Evolutionary conservation across 53 echinoderm and acorn worm species (phyloP).

Genomic region (Crossaster papposus): DNA sequence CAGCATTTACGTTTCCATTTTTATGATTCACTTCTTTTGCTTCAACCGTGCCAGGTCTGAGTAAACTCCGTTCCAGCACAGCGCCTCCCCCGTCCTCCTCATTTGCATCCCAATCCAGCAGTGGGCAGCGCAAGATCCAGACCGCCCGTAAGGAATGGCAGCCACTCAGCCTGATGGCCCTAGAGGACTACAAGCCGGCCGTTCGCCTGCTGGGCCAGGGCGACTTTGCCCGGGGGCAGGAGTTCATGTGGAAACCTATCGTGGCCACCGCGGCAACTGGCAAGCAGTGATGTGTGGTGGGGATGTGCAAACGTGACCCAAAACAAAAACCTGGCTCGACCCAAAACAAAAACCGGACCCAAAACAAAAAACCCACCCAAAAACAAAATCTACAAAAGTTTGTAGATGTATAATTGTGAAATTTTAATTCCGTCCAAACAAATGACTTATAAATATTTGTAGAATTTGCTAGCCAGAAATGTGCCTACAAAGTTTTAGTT

Average conservation of each 20-base stretch:
- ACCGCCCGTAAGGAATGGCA: slow-evolving; percentile 66
- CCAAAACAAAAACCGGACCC: no score
- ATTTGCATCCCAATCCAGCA: slow-evolving; percentile 30
- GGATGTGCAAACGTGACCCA: no score
- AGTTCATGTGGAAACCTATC: slow-evolving; percentile 91
- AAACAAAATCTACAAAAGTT: no score
- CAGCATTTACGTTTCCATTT: background rate
- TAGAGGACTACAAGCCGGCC: slow-evolving; percentile 88
- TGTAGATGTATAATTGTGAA: background rate
- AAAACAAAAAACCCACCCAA: no score
- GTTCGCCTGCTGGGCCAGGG: slow-evolving; percentile 65
- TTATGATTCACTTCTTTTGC: background rate
- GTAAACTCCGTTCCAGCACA: slow-evolving; percentile 60
- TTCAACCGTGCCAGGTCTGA: background rate
- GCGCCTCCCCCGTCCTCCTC: slow-evolving; percentile 57
- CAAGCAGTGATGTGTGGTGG: background rate
- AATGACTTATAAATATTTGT: no score
- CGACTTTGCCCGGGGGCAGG: slow-evolving; percentile 80
- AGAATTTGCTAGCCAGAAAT: no score
- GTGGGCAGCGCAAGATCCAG: slow-evolving; percentile 15
- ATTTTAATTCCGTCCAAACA: background rate
- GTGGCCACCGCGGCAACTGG: slow-evolving; percentile 60
- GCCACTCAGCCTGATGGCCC: slow-evolving; percentile 83
- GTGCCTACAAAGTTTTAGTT: background rate
- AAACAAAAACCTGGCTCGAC: no score